Evolutionary conservation across 2,113 vertebrate species (phyloP).

Genomic region (Lepus timidus): DNA sequence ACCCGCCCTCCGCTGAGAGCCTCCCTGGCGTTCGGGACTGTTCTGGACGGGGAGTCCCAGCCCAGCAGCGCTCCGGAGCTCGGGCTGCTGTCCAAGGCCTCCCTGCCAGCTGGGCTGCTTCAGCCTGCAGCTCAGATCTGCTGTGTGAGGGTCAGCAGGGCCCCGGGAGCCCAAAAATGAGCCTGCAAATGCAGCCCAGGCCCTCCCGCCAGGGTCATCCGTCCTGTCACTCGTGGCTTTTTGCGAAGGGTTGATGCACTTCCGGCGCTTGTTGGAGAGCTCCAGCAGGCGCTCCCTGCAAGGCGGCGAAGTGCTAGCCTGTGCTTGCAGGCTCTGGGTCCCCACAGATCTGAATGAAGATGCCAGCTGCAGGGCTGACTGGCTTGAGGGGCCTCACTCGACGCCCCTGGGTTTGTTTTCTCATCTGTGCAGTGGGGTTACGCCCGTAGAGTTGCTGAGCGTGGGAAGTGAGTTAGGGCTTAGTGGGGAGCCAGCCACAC

Average conservation of each 20-base stretch:
- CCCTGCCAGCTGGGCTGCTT: constrained; percentile 61
- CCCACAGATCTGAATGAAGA: background rate
- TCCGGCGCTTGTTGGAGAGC: background rate
- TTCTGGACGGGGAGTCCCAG: constrained; percentile 42
- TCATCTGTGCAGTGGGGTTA: constrained; percentile 12
- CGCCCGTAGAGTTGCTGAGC: background rate
- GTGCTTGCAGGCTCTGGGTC: background rate
- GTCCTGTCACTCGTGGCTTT: background rate
- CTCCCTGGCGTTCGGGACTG: background rate
- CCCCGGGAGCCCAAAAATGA: background rate
- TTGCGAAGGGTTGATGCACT: background rate
- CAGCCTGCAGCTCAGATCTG: constrained; percentile 55
- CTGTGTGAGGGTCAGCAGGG: background rate
- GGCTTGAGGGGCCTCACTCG: background rate
- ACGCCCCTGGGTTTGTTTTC: background rate
- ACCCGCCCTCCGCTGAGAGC: background rate
- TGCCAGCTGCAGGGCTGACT: background rate
- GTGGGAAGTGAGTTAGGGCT: background rate
- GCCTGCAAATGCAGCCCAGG: background rate
- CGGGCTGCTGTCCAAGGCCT: constrained; percentile 22
- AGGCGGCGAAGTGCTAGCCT: background rate
- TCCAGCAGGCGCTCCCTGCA: background rate
- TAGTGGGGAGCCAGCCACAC: background rate
- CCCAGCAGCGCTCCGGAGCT: background rate
- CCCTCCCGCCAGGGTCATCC: background rate